Evolutionary conservation across 2,113 vertebrate species (phyloP), one percentile per base, ranked within the genome.

Genomic region (Urocolius indicus): DNA sequence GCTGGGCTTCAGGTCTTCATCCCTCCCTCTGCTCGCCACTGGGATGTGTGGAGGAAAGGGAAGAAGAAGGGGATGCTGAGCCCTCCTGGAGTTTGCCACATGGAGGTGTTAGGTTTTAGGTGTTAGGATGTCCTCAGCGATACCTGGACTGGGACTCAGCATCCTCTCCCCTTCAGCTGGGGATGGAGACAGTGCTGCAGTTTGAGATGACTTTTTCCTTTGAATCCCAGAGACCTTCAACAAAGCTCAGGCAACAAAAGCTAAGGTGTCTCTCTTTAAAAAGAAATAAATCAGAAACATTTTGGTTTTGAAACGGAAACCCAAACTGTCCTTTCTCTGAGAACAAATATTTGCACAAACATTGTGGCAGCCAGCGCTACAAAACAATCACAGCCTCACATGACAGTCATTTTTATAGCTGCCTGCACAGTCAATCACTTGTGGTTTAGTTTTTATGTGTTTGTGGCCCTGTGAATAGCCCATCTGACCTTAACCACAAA

Each of bases 81-180:
- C 6, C 38, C 32, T 73, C 32, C 80, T 1, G 2, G 34, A n/a
- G 12, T 6, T 55, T 0, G 0, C 63, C 16, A 1, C 0, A 3
- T 1, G 20, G 45, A 23, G 0, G 9, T 79, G 30, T 10, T 2
- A 7, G 13, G 24, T 52, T 76, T 58, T 10, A 73, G 58, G 32
- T 14, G 10, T 61, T 30, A 41, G 62, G 58, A 30, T 66, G 58
- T 54, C 43, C 59, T 55, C 75, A 19, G 71, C 0, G 3, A 34
- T 65, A 88, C 73, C n/a, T 10, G 58, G 58, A 32, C 23, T 24
- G 41, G 57, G 82, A 68, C 30, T 49, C 62, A 54, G n/a, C 30
- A 32, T 36, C 21, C 24, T 13, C 29, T 62, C 34, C 67, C n/a
- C 38, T 76, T 90, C 36, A 36, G 76, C 59, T 1, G 3, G n/a